Conservation (phyloP, 2,888 invertebrate genomes). For the Microctonus aethiopoides region DNA sequence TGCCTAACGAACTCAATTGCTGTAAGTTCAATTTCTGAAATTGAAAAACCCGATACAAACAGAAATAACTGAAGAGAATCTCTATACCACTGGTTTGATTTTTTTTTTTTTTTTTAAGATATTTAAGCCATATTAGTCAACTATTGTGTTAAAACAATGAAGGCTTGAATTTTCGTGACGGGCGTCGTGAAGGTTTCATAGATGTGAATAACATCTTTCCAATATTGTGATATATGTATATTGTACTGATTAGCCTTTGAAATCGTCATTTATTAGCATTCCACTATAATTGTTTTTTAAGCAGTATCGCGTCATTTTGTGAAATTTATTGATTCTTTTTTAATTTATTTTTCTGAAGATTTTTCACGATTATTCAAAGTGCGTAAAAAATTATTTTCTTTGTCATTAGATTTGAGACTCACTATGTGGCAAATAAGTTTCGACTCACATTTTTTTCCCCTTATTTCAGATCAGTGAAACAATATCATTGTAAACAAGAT, state of each 20-base stretch:
- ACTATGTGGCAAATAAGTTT: background rate
- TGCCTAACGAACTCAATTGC: background rate
- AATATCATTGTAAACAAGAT: slow-evolving; percentile 13
- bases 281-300: slow-evolving; percentile 23
- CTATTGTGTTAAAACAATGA: background rate
- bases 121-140: background rate
- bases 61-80: background rate
- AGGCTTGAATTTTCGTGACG: background rate
- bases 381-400: background rate
- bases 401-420: background rate
- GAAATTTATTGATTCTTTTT: slow-evolving; percentile 5
- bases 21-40: background rate
- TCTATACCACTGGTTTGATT: background rate
- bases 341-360: background rate
- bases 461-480: background rate
- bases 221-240: slow-evolving; percentile 11
- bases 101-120: background rate
- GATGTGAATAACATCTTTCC: slow-evolving; percentile 14
- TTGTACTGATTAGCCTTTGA: slow-evolving; percentile 11
- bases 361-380: background rate
- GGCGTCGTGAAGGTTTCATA: slow-evolving; percentile 1
- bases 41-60: background rate
- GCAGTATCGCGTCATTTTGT: slow-evolving; percentile 9
- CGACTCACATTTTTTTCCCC: background rate
- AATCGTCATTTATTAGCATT: slow-evolving; percentile 29